Evolutionary conservation across 2,888 invertebrate species (phyloP), one percentile per base, ranked within the genome.

Genomic region (Cantharis lateralis): DNA sequence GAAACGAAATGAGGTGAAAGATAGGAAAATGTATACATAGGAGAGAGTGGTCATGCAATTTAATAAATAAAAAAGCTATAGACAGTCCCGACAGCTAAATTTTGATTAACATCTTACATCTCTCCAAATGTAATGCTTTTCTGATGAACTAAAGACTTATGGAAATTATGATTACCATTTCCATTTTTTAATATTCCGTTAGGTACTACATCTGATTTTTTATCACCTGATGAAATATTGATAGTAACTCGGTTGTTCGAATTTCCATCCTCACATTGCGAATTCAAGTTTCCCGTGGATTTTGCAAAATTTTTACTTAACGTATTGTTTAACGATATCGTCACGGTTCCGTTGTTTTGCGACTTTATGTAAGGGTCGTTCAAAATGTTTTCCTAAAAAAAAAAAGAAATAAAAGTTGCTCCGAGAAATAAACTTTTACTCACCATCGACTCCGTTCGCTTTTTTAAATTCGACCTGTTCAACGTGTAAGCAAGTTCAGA

Each of bases 401-500:
- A 61, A 24, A 61, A 16, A 20, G 1, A 18, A 20, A 15, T 20
- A 20, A 32, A 18, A 15, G 13, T 15, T 69, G 15, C 7, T 15
- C 15, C 16, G 48, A 69, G 5, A 48, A 48, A 48, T 32, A 13
- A 48, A n/a, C 48, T n/a, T 48, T 48, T 68, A 88, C 91, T 89
- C 86, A 91, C 92, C 89, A 91, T 88, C 81, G 90, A 90, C 87
- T 93, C 93, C 87, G 93, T 93, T 88, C 92, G 91, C 89, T 93
- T 93, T 84, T 91, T 92, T 84, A 95, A 90, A 89, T 95, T 94
- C 73, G 95, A 94, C 85, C 95, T 91, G 83, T 93, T 94, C 78
- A 95, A 88, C 7, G 95, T 95, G 77, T 94, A 91, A 74, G 91
- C 93, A 81, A 95, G 88, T 88, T 95, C 95, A 76, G 92, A 92